phyloP scores from a whole-genome alignment of 2,113 vertebrate species.

The Stegastes partitus region DNA sequence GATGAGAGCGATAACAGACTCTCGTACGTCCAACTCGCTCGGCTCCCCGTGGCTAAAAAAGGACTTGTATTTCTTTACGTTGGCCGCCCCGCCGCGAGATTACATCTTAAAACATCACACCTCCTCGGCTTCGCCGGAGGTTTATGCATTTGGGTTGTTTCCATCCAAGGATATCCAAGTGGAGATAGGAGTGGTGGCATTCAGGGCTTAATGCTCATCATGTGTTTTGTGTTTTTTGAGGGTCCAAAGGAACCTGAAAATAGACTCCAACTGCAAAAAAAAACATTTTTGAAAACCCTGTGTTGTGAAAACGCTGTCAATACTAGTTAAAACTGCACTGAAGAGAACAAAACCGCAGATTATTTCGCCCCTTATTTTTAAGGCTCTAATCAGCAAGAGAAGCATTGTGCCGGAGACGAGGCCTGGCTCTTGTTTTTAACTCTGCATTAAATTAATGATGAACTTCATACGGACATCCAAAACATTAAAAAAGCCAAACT shows the following conservation, averaged over 20 bases:
- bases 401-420: not conserved
- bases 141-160: not conserved
- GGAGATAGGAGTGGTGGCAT: not conserved
- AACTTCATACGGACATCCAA: constrained; percentile 17
- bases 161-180: constrained; percentile 13
- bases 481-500: constrained; percentile 5
- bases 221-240: constrained; percentile 29
- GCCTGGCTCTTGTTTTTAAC: constrained; percentile 24
- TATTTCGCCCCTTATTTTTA: not conserved
- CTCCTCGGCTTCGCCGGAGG: not conserved
- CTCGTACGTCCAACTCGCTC: not conserved
- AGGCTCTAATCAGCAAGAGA: constrained; percentile 1
- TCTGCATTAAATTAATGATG: constrained; percentile 25
- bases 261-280: not conserved
- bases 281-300: constrained; percentile 6
- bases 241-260: constrained; percentile 1
- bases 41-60: constrained; percentile 10
- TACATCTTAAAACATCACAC: constrained; percentile 47
- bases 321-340: not conserved
- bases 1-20: not conserved
- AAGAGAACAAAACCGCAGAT: constrained; percentile 14
- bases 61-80: constrained; percentile 22
- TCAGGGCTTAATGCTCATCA: constrained; percentile 10
- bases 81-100: not conserved
- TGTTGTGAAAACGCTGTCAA: constrained; percentile 26